These are phyloP conservation scores for Willowsia nigromaculata DNA, from an alignment of 2,888 invertebrate species.

Conservation along the genomic window DNA sequence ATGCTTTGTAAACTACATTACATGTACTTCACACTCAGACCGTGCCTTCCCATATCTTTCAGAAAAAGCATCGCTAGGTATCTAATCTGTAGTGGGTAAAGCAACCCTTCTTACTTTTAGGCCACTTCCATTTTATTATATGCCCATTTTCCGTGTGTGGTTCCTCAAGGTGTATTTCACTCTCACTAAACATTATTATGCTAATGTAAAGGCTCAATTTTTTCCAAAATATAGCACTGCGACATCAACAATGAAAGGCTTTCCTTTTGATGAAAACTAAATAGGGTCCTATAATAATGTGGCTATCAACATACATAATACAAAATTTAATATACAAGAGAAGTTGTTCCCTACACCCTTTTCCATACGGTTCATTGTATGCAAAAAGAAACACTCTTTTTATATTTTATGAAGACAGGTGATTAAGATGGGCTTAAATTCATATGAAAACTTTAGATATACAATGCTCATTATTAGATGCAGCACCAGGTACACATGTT, in stretches of 20 bases:
- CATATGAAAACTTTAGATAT: not conserved
- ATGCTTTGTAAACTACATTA: too few species aligned
- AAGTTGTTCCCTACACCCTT: not conserved
- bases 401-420: constrained; percentile 14
- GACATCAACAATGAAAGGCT: not conserved
- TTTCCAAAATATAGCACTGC: not conserved
- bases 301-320: too few species aligned
- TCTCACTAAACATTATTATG: not conserved
- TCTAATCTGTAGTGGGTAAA: not conserved
- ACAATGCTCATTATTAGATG: not conserved
- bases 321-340: not conserved
- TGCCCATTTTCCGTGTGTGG: not conserved
- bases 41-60: too few species aligned
- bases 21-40: too few species aligned
- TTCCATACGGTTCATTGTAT: constrained; percentile 3
- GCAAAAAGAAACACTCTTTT: not conserved
- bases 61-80: not conserved
- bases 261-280: not conserved
- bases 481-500: not conserved
- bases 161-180: not conserved
- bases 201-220: not conserved
- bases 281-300: not conserved
- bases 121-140: not conserved
- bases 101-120: not conserved
- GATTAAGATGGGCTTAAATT: not conserved